A percentile compares a stretch with the other conserved stretches of the same genome.
phyloP scores from a whole-genome alignment of 1,140 invertebrate species.

The Metaphire vulgaris region DNA sequence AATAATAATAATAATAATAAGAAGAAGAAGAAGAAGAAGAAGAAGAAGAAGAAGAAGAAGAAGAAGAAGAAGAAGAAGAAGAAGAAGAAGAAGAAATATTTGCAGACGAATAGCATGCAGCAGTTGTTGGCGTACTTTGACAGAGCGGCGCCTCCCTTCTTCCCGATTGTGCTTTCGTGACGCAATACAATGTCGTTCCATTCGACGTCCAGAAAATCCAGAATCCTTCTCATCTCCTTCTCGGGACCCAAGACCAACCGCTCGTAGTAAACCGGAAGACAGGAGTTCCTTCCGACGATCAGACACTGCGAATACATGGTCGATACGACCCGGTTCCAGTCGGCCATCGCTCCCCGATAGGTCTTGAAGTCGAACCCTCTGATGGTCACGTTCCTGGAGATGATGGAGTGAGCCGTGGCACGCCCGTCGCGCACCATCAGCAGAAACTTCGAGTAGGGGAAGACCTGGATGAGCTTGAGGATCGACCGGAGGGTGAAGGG shows the following conservation, averaged over 20 bases:
- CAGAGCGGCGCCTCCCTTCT: constrained; percentile 77
- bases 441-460: constrained; percentile 81
- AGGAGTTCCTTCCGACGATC: constrained; percentile 68
- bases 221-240: constrained; percentile 79
- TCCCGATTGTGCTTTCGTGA: constrained; percentile 94
- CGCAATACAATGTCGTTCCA: constrained; percentile 95
- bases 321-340: constrained; percentile 87
- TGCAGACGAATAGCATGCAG: background rate
- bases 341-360: constrained; percentile 85
- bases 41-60: background rate
- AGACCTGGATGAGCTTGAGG: constrained; percentile 63
- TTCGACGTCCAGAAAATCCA: constrained; percentile 81
- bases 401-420: constrained; percentile 96
- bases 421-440: constrained; percentile 97
- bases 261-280: constrained; percentile 90
- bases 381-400: constrained; percentile 93
- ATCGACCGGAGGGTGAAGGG: constrained; percentile 87
- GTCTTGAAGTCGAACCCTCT: constrained; percentile 91
- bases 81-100: background rate
- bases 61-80: constrained; percentile 3
- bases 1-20: too few species aligned
- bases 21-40: too few species aligned
- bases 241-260: constrained; percentile 89
- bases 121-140: constrained; percentile 66
- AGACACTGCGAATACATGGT: constrained; percentile 91